A percentile compares a stretch with the other conserved stretches of the same genome.
Evolutionary conservation across 2,113 vertebrate species (phyloP).

Genomic region (Tichodroma muraria): DNA sequence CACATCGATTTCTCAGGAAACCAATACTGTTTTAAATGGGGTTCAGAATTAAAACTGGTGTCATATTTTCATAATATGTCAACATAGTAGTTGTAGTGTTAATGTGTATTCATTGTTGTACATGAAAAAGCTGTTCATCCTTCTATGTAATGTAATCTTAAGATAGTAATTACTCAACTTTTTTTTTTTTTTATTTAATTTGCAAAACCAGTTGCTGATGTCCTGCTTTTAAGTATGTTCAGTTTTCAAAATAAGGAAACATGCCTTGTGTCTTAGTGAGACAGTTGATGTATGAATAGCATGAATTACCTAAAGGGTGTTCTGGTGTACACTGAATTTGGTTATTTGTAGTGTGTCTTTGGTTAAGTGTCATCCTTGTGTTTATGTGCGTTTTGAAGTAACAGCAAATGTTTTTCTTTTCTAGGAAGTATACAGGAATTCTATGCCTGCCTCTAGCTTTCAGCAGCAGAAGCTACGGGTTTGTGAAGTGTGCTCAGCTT

Average conservation of each 20-base stretch:
- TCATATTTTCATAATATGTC: background rate
- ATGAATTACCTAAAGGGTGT: background rate
- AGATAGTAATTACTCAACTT: background rate
- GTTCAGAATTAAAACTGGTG: background rate
- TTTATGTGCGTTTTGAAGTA: background rate
- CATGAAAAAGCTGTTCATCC: background rate
- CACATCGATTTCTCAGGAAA: background rate
- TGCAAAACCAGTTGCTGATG: background rate
- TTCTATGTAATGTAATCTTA: background rate
- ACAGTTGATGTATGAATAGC: background rate
- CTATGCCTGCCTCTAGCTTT: slow-evolving; percentile 98
- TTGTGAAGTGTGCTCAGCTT: slow-evolving; percentile 97
- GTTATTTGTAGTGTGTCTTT: background rate
- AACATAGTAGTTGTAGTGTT: background rate
- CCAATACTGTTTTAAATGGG: background rate
- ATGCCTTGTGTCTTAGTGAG: background rate
- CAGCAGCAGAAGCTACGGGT: slow-evolving; percentile 97
- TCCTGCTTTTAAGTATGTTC: background rate
- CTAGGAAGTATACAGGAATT: slow-evolving; percentile 97
- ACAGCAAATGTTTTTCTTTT: background rate
- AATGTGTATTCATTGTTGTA: background rate
- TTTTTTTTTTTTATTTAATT: background rate
- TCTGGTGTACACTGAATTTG: background rate
- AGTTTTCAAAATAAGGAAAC: background rate
- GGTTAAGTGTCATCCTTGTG: background rate